These are phyloP conservation scores for Drosophila parvula DNA, from an alignment of 1,140 invertebrate species.

Conservation along the genomic window DNA sequence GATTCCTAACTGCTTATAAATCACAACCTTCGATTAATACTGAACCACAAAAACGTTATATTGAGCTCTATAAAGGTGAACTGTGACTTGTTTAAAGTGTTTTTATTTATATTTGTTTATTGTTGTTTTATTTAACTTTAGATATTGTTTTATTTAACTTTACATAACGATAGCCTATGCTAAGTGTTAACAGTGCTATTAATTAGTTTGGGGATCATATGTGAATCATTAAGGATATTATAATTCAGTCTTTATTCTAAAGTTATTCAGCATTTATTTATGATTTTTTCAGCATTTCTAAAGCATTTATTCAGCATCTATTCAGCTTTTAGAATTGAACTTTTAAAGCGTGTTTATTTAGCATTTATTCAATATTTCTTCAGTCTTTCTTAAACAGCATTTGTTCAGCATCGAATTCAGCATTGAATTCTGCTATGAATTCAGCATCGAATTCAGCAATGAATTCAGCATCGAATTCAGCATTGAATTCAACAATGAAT, in stretches of 20 bases:
- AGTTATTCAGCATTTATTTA: background rate
- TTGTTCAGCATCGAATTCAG: background rate
- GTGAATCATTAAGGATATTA: too few species aligned
- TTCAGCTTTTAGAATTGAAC: background rate
- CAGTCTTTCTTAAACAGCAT: too few species aligned
- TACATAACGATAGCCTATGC: too few species aligned
- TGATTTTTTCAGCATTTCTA: background rate
- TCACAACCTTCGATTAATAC: background rate
- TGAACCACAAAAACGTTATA: background rate
- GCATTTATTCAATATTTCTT: background rate
- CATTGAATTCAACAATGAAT: too few species aligned
- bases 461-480: too few species aligned
- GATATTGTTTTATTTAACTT: too few species aligned
- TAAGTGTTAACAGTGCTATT: too few species aligned
- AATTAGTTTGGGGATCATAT: too few species aligned
- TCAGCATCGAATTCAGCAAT: too few species aligned
- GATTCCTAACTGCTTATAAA: background rate
- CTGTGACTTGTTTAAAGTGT: background rate
- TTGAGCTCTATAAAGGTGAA: background rate
- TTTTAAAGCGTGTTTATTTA: too few species aligned
- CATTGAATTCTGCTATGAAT: too few species aligned
- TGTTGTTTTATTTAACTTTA: too few species aligned
- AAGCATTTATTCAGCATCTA: background rate
- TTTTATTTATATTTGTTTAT: background rate
- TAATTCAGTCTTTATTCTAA: background rate